Evolutionary conservation across 2,113 vertebrate species (phyloP).

Genomic region (Gopherus evgoodei): DNA sequence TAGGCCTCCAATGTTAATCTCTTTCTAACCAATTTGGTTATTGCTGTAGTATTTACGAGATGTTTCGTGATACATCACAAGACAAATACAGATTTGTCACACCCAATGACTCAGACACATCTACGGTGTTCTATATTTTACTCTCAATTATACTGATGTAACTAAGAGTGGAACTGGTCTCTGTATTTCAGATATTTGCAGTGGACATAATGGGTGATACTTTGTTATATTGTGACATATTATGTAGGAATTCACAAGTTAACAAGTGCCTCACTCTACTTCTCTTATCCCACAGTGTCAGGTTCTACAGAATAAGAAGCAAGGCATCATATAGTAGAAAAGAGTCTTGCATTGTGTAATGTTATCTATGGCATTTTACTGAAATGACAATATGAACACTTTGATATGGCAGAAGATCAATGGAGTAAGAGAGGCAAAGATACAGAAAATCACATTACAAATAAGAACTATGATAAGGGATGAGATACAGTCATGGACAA

Average conservation of each 20-base stretch:
- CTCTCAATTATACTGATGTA: background rate
- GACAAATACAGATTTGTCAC: background rate
- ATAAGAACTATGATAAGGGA: fast-evolving
- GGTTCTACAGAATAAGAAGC: background rate
- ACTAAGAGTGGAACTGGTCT: background rate
- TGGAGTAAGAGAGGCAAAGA: background rate
- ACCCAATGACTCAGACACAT: background rate
- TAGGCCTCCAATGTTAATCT: background rate
- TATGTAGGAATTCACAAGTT: background rate
- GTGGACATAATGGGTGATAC: background rate
- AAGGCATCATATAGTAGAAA: background rate
- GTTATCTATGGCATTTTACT: background rate
- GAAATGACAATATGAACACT: background rate
- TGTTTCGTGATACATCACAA: background rate
- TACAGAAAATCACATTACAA: background rate
- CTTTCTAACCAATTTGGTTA: background rate
- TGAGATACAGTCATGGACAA: background rate
- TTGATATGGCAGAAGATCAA: background rate
- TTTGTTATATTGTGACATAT: background rate
- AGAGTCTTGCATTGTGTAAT: background rate
- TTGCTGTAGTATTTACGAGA: background rate
- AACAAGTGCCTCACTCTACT: background rate
- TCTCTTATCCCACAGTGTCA: background rate
- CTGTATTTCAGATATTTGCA: background rate
- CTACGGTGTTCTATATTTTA: background rate